Evolutionary conservation across 1,140 invertebrate species (phyloP).

Genomic region (Drosophila bocki): DNA sequence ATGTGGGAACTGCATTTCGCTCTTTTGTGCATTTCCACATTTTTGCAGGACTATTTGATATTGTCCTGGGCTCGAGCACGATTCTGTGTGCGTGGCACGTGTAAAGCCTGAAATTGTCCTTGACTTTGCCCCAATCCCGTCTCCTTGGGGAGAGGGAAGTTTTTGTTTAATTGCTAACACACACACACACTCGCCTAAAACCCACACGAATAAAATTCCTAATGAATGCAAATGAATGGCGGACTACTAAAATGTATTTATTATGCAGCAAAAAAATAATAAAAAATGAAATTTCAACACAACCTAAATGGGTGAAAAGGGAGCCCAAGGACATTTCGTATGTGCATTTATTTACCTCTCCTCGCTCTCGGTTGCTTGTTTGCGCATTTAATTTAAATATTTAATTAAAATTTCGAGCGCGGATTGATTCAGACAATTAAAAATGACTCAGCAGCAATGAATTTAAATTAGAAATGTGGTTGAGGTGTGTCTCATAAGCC

Average conservation of each 20-base stretch:
- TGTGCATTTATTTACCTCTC: conserved; percentile 17
- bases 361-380: conserved; percentile 47
- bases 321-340: conserved; percentile 8
- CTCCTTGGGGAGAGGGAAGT: conserved; percentile 20
- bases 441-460: conserved; percentile 34
- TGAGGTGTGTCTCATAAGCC: too few relatives aligned
- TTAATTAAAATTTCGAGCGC: conserved; percentile 81
- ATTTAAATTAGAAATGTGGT: conserved; percentile 4
- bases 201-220: conserved; percentile 46
- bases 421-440: conserved; percentile 82
- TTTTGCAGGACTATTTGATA: conserved; percentile 57
- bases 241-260: conserved; percentile 73
- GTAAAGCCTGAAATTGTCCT: conserved; percentile 75
- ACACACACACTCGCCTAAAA: conserved; percentile 17
- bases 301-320: conserved; percentile 27
- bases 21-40: conserved; percentile 52
- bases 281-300: conserved; percentile 53
- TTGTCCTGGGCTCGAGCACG: conserved; percentile 56
- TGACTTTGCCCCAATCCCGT: conserved; percentile 63
- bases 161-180: conserved; percentile 70
- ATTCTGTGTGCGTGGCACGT: conserved; percentile 56
- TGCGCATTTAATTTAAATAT: conserved; percentile 76
- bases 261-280: conserved; percentile 63
- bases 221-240: conserved; percentile 82
- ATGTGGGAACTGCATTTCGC: conserved; percentile 61